Evolutionary conservation across 2,797 vertebrate genomes (phyloP).

Genomic region (Amazona ochrocephala): DNA sequence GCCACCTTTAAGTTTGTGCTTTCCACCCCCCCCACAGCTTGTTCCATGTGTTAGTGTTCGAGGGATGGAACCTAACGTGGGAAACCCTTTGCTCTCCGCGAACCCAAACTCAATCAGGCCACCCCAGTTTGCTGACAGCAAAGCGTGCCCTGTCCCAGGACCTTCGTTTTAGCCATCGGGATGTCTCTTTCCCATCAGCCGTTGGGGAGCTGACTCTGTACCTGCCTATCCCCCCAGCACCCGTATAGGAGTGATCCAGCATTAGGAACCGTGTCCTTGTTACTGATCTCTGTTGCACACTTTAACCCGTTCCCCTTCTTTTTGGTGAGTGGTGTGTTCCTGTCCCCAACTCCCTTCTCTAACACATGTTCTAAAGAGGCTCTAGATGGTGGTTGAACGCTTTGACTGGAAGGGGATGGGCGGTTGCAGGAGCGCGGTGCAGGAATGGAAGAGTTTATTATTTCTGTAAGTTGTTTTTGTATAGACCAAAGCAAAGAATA

Average conservation of each 20-base stretch:
- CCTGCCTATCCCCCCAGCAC: constrained; percentile 17
- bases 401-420: constrained; percentile 52
- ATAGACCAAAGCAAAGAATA: constrained; percentile 84
- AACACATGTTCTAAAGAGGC: constrained; percentile 54
- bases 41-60: constrained; percentile 30
- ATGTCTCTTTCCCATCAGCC: constrained; percentile 12
- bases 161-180: constrained; percentile 14
- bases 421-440: constrained; percentile 53
- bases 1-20: constrained; percentile 51
- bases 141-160: neutral
- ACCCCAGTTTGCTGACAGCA: neutral
- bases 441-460: constrained; percentile 75
- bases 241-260: constrained; percentile 62
- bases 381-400: constrained; percentile 43
- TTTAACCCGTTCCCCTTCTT: constrained; percentile 60
- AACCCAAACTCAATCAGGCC: neutral
- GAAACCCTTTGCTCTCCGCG: constrained; percentile 2
- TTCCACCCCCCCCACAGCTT: neutral
- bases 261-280: constrained; percentile 71
- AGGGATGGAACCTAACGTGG: constrained; percentile 5
- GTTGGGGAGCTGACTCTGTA: constrained; percentile 27
- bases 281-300: constrained; percentile 74
- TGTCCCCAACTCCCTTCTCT: constrained; percentile 34
- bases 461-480: constrained; percentile 82
- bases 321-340: constrained; percentile 78